Base-by-base conservation (phyloP, 2,797 vertebrate species). In the Leptoclinus maculatus region DNA sequence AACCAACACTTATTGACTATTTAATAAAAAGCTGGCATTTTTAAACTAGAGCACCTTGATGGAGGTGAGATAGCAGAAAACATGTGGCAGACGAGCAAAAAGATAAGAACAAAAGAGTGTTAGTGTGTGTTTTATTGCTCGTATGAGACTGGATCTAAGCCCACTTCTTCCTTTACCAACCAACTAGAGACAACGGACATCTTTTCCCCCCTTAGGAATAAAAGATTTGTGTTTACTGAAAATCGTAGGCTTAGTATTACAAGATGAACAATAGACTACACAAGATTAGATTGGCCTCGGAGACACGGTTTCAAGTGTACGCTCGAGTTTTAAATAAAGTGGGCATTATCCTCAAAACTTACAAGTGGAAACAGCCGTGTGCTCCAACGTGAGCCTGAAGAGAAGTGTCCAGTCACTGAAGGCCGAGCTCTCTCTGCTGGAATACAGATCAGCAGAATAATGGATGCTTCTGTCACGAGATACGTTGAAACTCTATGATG, bases 401-500 rank as follows among this genome's bases (percentile, higher is more conserved):
- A 89, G 77, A 83, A 83, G 88, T 84, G 84, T 82, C 90, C 82
- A 74, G 80, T 88, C 88, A 87, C 75, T 58, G 76, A 80, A 82
- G 68, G 62, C 78, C 69, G 45, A 43, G 80, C 80, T 74, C 70
- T 82, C 88, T 78, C 77, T 71, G n/a, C 77, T 76, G 85, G 90
- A 91, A 92, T 87, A 92, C 88, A 82, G 85, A 89, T 84, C 82
- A 91, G 88, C 57, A 25, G 58, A 83, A 88, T 90, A 92, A 92
- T 91, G 88, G 86, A 91, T 88, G 88, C 88, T 92, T 89, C 87
- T 91, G 90, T 91, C 89, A 93, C 81, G 84, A 91, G 88, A 91
- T 88, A 89, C 74, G 58, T 58, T 91, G 91, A 90, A 93, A 91
- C 89, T 93, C 90, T 88, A 91, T 92, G 91, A 92, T 92, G 90